Base-by-base conservation (phyloP, 2,888 invertebrate genomes). In the Tetranychus truncatus region DNA sequence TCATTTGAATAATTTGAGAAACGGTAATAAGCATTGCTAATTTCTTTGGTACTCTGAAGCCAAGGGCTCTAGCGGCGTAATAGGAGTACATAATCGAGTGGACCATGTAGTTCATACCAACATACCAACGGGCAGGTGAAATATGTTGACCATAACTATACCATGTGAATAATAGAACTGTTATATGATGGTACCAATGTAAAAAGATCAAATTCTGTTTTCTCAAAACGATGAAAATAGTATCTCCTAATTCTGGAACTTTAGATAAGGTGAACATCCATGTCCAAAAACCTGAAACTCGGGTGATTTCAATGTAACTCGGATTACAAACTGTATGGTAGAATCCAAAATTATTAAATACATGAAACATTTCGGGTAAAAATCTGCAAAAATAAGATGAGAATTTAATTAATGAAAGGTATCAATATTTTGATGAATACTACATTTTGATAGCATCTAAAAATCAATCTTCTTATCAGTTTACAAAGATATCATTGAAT, bases 151-250 rank as follows among this genome's bases (percentile, higher is more conserved):
- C 77, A 87, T 72, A 89, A 71, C 80, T 90, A 85, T 90, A 93
- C 94, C 95, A 95, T 20, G 91, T 90, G 85, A 94, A 95, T 74
- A 95, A 87, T 78, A 95, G 87, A 75, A 95, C 95, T 46, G 94
- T 94, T 82, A 94, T 92, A 85, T 95, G 95, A 82, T 95, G 95
- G 83, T 95, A 95, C 95, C 95, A 95, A 84, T 95, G 92, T 74
- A 95, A 87, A 86, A 95, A 95, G 82, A 94, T 92, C 74, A 95
- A 86, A 1, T 92, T 92, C 83, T 94, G 93, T 84, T 95, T 95
- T 77, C 95, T 88, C 76, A 95, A 86, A 21, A 84, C 82, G 78
- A 95, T 91, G 86, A 95, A 95, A 80, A 95, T 88, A 69, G 95
- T 95, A 85, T 95, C 95, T 8, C 94, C 75, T 72, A 97, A 87